Evolutionary conservation across 2,888 invertebrate species (phyloP).

Genomic region (Plagodis pulveraria): DNA sequence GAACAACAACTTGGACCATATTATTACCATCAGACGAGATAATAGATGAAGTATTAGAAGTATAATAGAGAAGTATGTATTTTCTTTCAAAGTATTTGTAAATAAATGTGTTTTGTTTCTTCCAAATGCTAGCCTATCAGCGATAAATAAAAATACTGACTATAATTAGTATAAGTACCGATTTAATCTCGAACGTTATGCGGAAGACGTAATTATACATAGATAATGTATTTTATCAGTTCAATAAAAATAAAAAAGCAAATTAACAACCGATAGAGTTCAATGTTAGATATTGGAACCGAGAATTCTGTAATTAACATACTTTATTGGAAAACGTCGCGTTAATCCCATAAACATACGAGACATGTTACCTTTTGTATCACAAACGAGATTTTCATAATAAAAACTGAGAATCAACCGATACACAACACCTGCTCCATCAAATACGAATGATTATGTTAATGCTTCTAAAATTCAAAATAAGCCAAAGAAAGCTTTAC

Average conservation of each 20-base stretch:
- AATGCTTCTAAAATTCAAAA: slow-evolving; percentile 71
- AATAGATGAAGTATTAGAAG: too few relatives aligned
- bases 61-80: too few relatives aligned
- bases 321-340: slow-evolving; percentile 48
- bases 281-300: slow-evolving; percentile 39
- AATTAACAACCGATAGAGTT: slow-evolving; percentile 40
- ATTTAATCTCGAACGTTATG: too few relatives aligned
- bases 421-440: slow-evolving; percentile 82
- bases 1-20: too few relatives aligned
- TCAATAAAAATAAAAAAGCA: slow-evolving; percentile 36
- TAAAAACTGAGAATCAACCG: slow-evolving; percentile 82
- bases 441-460: slow-evolving; percentile 80
- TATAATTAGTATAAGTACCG: too few relatives aligned
- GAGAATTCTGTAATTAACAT: slow-evolving; percentile 60
- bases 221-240: slow-evolving; percentile 13
- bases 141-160: too few relatives aligned
- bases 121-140: too few relatives aligned
- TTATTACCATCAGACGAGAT: too few relatives aligned
- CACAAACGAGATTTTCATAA: slow-evolving; percentile 79
- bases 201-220: too few relatives aligned
- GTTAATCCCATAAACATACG: slow-evolving; percentile 69
- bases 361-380: slow-evolving; percentile 66
- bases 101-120: too few relatives aligned
- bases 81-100: too few relatives aligned
- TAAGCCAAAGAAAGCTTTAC: slow-evolving; percentile 63